Percentiles rank a stretch among this genome's conserved stretches.
These are phyloP conservation scores for Trissonchulus sp. DNA, from an alignment of 2,888 invertebrate genomes.

Conservation along the genomic window DNA sequence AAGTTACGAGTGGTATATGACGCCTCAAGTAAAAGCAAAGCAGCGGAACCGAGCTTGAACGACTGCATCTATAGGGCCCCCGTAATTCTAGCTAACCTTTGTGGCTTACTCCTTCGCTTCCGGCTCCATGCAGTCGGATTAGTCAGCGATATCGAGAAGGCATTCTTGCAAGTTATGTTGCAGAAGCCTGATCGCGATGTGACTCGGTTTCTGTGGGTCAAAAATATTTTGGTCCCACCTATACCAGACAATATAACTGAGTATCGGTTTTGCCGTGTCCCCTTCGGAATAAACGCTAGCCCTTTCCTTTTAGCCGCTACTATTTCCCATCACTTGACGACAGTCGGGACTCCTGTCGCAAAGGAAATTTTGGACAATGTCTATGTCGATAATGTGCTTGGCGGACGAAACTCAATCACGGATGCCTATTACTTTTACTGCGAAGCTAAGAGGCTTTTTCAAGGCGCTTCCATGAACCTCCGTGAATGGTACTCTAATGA, in stretches of 20 bases:
- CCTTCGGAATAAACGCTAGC: constrained; percentile 7
- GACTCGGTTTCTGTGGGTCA: constrained; percentile 34
- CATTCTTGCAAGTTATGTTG: constrained; percentile 29
- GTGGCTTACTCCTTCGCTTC: constrained; percentile 34
- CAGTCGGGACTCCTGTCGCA: neutral
- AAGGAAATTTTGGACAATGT: constrained; percentile 28
- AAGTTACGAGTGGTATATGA: constrained; percentile 42
- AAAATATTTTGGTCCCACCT: neutral
- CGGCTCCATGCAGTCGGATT: constrained; percentile 31
- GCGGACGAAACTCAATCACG: neutral
- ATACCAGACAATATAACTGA: neutral
- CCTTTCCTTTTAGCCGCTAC: constrained; percentile 28
- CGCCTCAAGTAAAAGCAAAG: constrained; percentile 32
- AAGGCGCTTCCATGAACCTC: constrained; percentile 26
- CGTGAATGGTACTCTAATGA: constrained; percentile 30
- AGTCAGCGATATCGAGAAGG: constrained; percentile 35
- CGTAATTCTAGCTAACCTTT: constrained; percentile 29
- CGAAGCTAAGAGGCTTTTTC: constrained; percentile 34
- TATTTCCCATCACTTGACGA: constrained; percentile 17
- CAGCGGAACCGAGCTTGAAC: constrained; percentile 31
- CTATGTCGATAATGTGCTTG: constrained; percentile 37
- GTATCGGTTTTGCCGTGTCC: neutral
- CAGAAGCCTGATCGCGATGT: constrained; percentile 31
- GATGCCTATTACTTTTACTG: constrained; percentile 29
- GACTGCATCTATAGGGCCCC: constrained; percentile 36